A percentile compares a stretch with the other conserved stretches of the same genome.
Evolutionary conservation across 2,888 invertebrate genomes (phyloP).

Genomic region (Odontomyia ornata): DNA sequence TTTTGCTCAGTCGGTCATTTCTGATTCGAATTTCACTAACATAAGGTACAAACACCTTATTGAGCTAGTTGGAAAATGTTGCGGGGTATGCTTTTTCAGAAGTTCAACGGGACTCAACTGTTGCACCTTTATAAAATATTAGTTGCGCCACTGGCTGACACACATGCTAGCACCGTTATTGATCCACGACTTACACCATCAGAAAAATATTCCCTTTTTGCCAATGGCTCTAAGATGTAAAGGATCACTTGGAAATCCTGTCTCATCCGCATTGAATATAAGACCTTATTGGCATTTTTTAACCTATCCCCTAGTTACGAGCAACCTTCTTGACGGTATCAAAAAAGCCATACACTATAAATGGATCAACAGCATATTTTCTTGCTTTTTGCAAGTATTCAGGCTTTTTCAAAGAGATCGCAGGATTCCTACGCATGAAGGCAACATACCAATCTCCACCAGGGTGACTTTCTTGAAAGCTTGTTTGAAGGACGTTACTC

Average conservation of each 20-base stretch:
- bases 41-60: not conserved
- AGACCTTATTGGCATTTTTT: not conserved
- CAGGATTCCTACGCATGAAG: not conserved
- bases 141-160: too few species aligned
- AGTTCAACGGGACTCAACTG: conserved; percentile 1
- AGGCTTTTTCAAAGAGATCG: not conserved
- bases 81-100: conserved; percentile 17
- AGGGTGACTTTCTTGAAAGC: too few species aligned
- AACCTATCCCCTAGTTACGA: not conserved
- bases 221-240: not conserved
- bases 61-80: conserved; percentile 2
- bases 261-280: not conserved
- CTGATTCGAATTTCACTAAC: not conserved
- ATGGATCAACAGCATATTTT: not conserved
- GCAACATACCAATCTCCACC: not conserved
- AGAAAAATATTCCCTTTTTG: not conserved
- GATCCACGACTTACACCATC: not conserved
- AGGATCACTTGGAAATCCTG: not conserved
- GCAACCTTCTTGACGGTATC: not conserved
- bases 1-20: not conserved
- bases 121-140: not conserved
- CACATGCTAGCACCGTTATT: too few species aligned
- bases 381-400: not conserved
- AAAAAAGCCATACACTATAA: not conserved
- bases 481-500: too few species aligned